Percentiles rank a stretch among this genome's conserved stretches.
Conservation (phyloP, 2,888 invertebrate species). For the Beris morrisii region DNA sequence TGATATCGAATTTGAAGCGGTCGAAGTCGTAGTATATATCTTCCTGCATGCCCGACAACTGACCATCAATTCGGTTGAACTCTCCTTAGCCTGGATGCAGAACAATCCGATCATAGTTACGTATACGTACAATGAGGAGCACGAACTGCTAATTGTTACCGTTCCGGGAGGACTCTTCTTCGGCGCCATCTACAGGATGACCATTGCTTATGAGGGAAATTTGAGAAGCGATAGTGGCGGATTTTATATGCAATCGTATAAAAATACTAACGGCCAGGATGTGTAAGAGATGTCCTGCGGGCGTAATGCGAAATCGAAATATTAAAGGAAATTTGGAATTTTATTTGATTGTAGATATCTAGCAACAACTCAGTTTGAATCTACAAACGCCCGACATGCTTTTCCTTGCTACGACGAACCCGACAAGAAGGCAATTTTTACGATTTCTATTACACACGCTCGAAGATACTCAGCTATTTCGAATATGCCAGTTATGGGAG, state of each 20-base stretch:
- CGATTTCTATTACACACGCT: slow-evolving; percentile 56
- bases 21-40: slow-evolving; percentile 58
- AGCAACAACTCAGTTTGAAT: slow-evolving; percentile 62
- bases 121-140: slow-evolving; percentile 13
- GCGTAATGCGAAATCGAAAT: not conserved
- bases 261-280: slow-evolving; percentile 34
- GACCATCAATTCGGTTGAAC: slow-evolving; percentile 48
- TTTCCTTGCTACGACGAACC: slow-evolving; percentile 68
- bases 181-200: slow-evolving; percentile 52
- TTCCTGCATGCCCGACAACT: slow-evolving; percentile 62
- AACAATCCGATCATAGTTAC: not conserved
- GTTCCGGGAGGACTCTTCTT: slow-evolving; percentile 1
- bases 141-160: slow-evolving; percentile 30
- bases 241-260: slow-evolving; percentile 61
- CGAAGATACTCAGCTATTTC: slow-evolving; percentile 18
- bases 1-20: slow-evolving; percentile 56
- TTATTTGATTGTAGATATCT: slow-evolving; percentile 12
- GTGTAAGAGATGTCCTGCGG: slow-evolving; percentile 9
- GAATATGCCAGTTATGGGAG: slow-evolving; percentile 20
- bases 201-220: slow-evolving; percentile 59
- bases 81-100: not conserved
- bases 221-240: slow-evolving; percentile 64
- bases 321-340: slow-evolving; percentile 2
- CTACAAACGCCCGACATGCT: slow-evolving; percentile 62
- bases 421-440: slow-evolving; percentile 63